Base-by-base conservation (phyloP, 2,797 vertebrate genomes). In the Bovichtus variegatus region DNA sequence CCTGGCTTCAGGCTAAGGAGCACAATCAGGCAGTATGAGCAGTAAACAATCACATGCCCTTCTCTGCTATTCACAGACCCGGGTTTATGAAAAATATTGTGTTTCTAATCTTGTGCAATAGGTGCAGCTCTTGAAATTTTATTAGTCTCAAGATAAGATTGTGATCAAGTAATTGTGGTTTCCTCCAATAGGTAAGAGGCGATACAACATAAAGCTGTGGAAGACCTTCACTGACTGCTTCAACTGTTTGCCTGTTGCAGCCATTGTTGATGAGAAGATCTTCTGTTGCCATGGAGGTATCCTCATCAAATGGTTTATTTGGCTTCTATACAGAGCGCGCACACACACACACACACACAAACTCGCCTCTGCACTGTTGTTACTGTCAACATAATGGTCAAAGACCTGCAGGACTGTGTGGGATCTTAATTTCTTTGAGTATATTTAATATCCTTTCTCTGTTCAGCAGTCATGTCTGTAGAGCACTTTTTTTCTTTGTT, bases 211-310 rank as follows among this genome's bases (percentile, higher is more conserved):
- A 87, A 99, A 99, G 90, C 94, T 99, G 46, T 99, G 98, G 98
- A 99, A 99, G 90, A 99, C 98, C 0, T 99, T 99, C 91, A 99
- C 98, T 0, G 98, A 99, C 92, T 99, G 98, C 91, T 99, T 99
- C 92, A 99, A 99, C 93, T 99, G 98, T 92, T 93, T 99, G 92
- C 98, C 98, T 38, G 97, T 99, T 0, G 97, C 98, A 0, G 98
- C 98, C 70, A 99, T 99, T 0, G 98, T 99, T 65, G 98, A 96
- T 47, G 95, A 96, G 85, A 96, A 96, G 93, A 96, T 96, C 80
- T 96, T 96, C 92, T 96, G 95, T 88, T 96, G 95, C 91, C 95
- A 96, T 90, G 95, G 95, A 94, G 95, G 95, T 96, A 92, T 76
- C 57, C 70, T 80, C 64, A 74, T 84, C 67, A 76, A 78, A 86